Evolutionary conservation across 2,888 invertebrate genomes (phyloP), one percentile per base, ranked within the genome.

Genomic region (Diachrysia chrysitis): DNA sequence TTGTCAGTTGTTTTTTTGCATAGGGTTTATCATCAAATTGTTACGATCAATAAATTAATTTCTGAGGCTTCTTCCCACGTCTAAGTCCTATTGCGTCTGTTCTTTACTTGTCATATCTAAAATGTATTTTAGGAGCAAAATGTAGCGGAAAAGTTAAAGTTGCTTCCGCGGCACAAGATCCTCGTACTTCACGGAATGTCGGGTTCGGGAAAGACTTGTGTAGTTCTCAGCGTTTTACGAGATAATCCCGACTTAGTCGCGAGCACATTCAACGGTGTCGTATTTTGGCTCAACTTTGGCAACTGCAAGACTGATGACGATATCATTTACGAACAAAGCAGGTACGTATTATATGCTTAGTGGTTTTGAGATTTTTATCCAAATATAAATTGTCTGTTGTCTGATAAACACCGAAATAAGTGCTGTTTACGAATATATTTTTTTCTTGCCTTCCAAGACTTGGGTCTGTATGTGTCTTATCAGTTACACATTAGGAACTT

Each of bases 181-280:
- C 89, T 97, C 2, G 96, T 96, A 0, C 91, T 97, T 16, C 96
- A 97, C 85, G 97, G 97, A 12, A 97, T 97, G 97, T 95, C 97
- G n/a, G 97, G 97, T 1, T 96, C 96, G 77, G 98, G 97, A 29
- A 97, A 97, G 92, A 97, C 97, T 0, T 96, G 96, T 62, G 91
- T 97, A 12, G 96, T 96, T 0, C 96, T 96, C 67, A 96, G 96
- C 66, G 96, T 96, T 7, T 89, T 97, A 4, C 92, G 96, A 35
- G 93, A 96, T 80, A 89, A 95, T 73, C 89, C 93, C 7, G 89
- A 86, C 55, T 88, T 96, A 42, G 91, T 96, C 63, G 92, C 94
- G 5, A 90, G 91, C 42, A 89, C 91, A 58, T 97, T 97, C 84
- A 93, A 95, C 58, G 93, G 96, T 0, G 91, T 92, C n/a, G 93